Evolutionary conservation across 2,113 vertebrate species (phyloP).

Genomic region (Pygoscelis antarcticus): DNA sequence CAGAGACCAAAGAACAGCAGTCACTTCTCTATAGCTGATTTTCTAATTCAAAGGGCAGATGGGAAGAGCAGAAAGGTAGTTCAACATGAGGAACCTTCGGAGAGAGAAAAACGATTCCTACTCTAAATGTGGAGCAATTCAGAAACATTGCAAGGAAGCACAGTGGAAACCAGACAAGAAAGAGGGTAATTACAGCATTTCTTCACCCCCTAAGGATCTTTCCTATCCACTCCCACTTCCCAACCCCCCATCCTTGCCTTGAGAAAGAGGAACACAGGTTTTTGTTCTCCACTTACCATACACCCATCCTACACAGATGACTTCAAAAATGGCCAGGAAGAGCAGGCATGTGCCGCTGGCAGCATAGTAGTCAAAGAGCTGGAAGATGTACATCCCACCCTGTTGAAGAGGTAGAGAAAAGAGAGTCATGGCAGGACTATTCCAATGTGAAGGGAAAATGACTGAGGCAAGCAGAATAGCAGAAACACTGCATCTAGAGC

Average conservation of each 20-base stretch:
- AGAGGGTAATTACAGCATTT: neutral
- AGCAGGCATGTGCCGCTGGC: slow-evolving; percentile 91
- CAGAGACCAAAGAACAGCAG: neutral
- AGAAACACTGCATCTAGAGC: neutral
- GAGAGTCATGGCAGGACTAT: neutral
- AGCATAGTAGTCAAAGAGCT: slow-evolving; percentile 94
- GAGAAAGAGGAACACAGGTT: neutral
- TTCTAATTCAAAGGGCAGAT: neutral
- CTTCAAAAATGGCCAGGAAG: slow-evolving; percentile 88
- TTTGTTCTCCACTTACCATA: slow-evolving; percentile 83
- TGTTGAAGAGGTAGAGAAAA: slow-evolving; percentile 41
- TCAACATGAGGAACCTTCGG: neutral
- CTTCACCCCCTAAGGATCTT: neutral
- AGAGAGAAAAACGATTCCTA: neutral
- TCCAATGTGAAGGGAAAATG: neutral
- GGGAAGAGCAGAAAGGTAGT: neutral
- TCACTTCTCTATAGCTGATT: neutral
- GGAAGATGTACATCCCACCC: slow-evolving; percentile 96
- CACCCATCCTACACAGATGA: slow-evolving; percentile 87
- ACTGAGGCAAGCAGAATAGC: neutral
- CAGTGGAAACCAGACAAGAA: neutral
- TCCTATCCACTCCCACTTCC: neutral
- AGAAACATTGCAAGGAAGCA: neutral
- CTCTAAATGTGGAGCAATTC: neutral
- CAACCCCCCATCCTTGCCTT: neutral